Percentiles rank a stretch among this genome's conserved stretches.
phyloP scores from a whole-genome alignment of 2,888 invertebrate genomes.

The Rhamnusium bicolor region DNA sequence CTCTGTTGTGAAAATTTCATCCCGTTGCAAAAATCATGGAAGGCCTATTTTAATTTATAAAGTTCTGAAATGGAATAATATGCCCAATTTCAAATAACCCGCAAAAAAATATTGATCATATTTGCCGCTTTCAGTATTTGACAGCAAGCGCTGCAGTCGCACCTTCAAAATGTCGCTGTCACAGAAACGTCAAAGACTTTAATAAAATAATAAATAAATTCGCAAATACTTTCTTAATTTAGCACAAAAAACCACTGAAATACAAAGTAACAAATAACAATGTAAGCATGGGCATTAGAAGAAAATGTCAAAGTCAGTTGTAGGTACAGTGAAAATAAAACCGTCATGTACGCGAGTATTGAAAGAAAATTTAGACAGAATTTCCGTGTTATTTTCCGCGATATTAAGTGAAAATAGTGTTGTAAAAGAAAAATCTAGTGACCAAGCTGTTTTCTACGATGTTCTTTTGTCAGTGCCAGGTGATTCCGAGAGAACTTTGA shows the following conservation, averaged over 20 bases:
- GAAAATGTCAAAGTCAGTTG: constrained; percentile 64
- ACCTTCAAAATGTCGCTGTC: constrained; percentile 44
- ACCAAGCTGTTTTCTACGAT: constrained; percentile 63
- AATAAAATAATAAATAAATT: constrained; percentile 18
- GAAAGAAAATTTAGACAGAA: constrained; percentile 66
- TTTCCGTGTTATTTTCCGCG: constrained; percentile 68
- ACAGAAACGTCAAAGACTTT: constrained; percentile 39
- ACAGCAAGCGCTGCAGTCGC: constrained; percentile 36
- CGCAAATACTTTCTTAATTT: constrained; percentile 2
- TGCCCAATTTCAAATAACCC: not conserved
- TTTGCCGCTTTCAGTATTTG: constrained; percentile 15
- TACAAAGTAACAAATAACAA: constrained; percentile 35
- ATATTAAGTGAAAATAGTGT: constrained; percentile 63
- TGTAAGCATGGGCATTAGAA: constrained; percentile 60
- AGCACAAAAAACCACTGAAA: not conserved
- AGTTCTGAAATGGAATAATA: not conserved
- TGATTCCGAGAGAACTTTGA: constrained; percentile 63
- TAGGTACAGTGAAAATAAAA: constrained; percentile 68
- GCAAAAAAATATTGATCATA: not conserved
- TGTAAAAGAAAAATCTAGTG: constrained; percentile 48
- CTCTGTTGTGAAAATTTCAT: no score
- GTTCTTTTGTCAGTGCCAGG: constrained; percentile 63
- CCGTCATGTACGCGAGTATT: constrained; percentile 66
- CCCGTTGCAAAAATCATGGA: no score
- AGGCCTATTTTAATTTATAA: not conserved